These are phyloP conservation scores for Polydrusus pterygomalis DNA, from an alignment of 2,888 invertebrate genomes.

Conservation along the genomic window DNA sequence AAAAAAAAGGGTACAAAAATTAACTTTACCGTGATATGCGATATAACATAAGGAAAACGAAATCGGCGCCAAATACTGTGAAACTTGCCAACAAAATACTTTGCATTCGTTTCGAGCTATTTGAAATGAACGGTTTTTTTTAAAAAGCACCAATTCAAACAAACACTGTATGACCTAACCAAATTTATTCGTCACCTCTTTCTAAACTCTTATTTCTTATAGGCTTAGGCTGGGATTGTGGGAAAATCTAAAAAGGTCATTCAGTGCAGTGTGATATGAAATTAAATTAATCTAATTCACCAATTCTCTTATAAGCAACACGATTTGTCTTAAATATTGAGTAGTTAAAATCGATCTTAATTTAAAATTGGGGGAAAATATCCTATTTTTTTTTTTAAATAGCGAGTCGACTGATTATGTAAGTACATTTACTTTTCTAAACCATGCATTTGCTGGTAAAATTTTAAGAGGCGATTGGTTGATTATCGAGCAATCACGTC, in stretches of 20 bases:
- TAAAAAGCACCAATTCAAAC: not conserved
- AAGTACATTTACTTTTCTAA: no score
- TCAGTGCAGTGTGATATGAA: not conserved
- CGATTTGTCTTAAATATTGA: slow-evolving; percentile 3
- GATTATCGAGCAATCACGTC: no score
- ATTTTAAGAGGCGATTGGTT: no score
- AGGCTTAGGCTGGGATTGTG: not conserved
- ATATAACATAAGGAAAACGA: no score
- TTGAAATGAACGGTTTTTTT: not conserved
- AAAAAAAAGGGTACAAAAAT: no score
- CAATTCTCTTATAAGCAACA: not conserved
- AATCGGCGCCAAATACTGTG: no score
- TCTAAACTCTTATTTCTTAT: no score
- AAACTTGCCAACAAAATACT: not conserved
- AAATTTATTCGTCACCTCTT: not conserved
- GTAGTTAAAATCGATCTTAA: not conserved
- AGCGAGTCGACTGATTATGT: no score
- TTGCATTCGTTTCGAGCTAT: not conserved
- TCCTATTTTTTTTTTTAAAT: not conserved
- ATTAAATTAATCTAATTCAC: not conserved
- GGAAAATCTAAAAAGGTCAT: not conserved
- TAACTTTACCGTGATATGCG: no score
- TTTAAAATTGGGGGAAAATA: slow-evolving; percentile 5
- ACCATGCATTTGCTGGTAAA: no score
- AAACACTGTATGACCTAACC: not conserved